A percentile compares a stretch with the other conserved stretches of the same genome.
phyloP scores from a whole-genome alignment of 2,888 invertebrate species.

The Agelastica alni region DNA sequence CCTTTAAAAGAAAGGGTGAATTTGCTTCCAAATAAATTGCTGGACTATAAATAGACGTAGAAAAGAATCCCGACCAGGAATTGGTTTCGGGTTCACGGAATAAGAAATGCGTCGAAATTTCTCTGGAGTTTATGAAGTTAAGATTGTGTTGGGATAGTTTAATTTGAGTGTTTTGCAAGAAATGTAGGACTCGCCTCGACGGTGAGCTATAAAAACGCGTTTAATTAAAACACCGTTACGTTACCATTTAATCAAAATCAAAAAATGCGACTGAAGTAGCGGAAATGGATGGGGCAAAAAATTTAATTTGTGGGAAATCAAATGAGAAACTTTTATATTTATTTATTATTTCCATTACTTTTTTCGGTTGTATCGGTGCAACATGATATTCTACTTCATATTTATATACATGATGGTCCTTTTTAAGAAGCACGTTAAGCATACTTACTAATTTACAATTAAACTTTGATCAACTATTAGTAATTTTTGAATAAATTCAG shows the following conservation, averaged over 20 bases:
- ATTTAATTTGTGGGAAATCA: slow-evolving; percentile 9
- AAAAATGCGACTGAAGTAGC: slow-evolving; percentile 1
- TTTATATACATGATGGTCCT: too few relatives aligned
- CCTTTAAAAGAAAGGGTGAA: too few relatives aligned
- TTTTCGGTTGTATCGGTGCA: too few relatives aligned
- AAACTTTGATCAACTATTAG: too few relatives aligned
- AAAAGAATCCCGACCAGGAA: not conserved
- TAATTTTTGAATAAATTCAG: too few relatives aligned
- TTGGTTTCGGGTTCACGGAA: slow-evolving; percentile 15
- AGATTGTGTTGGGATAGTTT: slow-evolving; percentile 38
- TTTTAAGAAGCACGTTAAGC: too few relatives aligned
- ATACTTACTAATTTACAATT: too few relatives aligned
- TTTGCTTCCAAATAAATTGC: not conserved
- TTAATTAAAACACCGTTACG: slow-evolving; percentile 5
- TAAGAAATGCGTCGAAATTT: slow-evolving; percentile 9
- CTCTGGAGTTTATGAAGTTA: slow-evolving; percentile 31
- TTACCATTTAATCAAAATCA: slow-evolving; percentile 16
- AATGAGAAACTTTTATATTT: not conserved
- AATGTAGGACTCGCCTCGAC: not conserved
- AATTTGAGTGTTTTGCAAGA: slow-evolving; percentile 37
- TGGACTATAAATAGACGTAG: not conserved
- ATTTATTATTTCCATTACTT: too few relatives aligned
- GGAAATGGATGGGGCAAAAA: slow-evolving; percentile 3
- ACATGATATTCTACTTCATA: too few relatives aligned
- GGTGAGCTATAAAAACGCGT: not conserved